Evolutionary conservation across 2,113 vertebrate species (phyloP), one percentile per base, ranked within the genome.

Genomic region (Lamprologus tigripictilis): DNA sequence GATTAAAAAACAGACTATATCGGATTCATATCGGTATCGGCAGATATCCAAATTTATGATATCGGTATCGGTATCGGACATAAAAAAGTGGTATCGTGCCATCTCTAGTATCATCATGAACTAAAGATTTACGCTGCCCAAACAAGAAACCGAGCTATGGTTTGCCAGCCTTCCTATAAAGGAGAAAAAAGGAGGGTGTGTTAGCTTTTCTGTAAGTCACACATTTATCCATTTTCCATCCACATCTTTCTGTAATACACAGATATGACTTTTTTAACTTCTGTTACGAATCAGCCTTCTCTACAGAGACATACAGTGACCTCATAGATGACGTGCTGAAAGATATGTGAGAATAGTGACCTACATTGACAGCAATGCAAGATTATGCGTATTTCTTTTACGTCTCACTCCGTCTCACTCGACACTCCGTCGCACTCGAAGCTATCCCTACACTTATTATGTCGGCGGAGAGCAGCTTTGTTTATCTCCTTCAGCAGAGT

Each of bases 401-500:
- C 23, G 8, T 68, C 33, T 73, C 13, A 6, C 40, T 73, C 21
- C 6, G 5, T 45, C 37, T 73, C 37, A 26, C 68, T 73, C 16
- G 37, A 51, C 53, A 26, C 28, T 4, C 16, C 14, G 1, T 11
- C n/a, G 17, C 66, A 76, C 66, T 78, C 17, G 7, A 17, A 23
- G 28, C 11, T 53, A 7, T 37, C 35, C 26, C n/a, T 66, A 42
- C 14, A 51, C 45, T 54, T 88, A 12, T 11, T 82, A 21, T 45
- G 54, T 23, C 89, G 63, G 17, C 83, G 92, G 7, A 58, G 10
- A 17, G 5, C 66, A 8, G 93, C 92, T 51, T 92, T 94, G 3
- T 84, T 57, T 3, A 94, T 87, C 89, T 94, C 93, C 51, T n/a
- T 85, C 63, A 94, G 85, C 57, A 95, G 81, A 42, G 42, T 88